Evolutionary conservation across 2,113 vertebrate species (phyloP).

Genomic region (Lophotis ruficrista): DNA sequence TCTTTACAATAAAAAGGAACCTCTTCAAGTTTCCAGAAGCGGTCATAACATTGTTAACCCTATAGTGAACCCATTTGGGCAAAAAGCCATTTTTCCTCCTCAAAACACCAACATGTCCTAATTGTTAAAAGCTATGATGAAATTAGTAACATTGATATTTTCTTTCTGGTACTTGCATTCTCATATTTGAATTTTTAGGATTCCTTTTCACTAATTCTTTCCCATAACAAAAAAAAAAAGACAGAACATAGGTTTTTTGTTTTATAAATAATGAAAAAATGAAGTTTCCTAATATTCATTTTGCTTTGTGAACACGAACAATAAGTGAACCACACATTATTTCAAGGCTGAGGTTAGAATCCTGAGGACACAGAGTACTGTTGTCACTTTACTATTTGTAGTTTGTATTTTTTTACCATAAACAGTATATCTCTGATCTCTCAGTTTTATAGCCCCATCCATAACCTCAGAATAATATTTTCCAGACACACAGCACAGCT

Average conservation of each 20-base stretch:
- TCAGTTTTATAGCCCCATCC: background rate
- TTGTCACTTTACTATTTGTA: conserved; percentile 8
- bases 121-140: background rate
- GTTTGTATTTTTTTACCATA: conserved; percentile 42
- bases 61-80: background rate
- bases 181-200: background rate
- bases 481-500: background rate
- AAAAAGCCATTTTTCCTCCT: background rate
- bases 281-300: background rate
- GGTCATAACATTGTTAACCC: background rate
- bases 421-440: conserved; percentile 37
- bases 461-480: conserved; percentile 43
- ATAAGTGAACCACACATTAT: background rate
- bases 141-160: background rate
- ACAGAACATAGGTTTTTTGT: background rate
- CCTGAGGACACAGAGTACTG: background rate
- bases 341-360: background rate
- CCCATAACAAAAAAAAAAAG: background rate
- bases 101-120: background rate
- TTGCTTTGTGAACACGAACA: background rate
- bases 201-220: background rate
- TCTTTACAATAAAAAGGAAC: background rate
- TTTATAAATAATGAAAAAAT: background rate
- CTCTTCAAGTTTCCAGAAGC: background rate
- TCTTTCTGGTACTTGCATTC: background rate